phyloP scores from a whole-genome alignment of 2,113 vertebrate genomes.

The Caloenas nicobarica region DNA sequence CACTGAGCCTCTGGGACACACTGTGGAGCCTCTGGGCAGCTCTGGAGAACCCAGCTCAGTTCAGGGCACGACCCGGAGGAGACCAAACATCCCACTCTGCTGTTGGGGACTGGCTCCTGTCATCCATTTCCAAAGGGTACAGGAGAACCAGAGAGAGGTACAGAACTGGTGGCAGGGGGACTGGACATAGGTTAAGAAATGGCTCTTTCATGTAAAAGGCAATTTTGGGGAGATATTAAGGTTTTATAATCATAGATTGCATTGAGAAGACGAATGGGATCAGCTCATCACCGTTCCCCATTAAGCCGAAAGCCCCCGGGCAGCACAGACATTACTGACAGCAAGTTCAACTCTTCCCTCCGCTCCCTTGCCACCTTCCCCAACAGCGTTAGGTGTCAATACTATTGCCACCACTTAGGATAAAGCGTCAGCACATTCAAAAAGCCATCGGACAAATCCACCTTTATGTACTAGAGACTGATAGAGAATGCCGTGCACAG shows the following conservation, averaged over 20 bases:
- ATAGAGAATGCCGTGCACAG: fast-evolving
- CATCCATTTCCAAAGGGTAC: neutral
- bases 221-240: neutral
- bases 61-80: neutral
- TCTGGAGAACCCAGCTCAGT: neutral
- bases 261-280: neutral
- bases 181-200: fast-evolving
- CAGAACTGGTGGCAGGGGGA: neutral
- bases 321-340: neutral
- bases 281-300: neutral
- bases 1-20: too few species aligned
- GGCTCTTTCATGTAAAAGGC: neutral
- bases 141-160: neutral
- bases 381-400: fast-evolving
- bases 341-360: neutral
- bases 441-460: neutral
- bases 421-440: fast-evolving
- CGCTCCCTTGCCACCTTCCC: neutral
- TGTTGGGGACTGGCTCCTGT: fast-evolving
- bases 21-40: neutral
- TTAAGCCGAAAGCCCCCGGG: fast-evolving
- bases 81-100: neutral
- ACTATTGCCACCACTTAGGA: neutral
- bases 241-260: neutral
- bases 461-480: fast-evolving